These are phyloP conservation scores for Lepus americanus DNA, from an alignment of 2,113 vertebrate genomes.

Conservation along the genomic window DNA sequence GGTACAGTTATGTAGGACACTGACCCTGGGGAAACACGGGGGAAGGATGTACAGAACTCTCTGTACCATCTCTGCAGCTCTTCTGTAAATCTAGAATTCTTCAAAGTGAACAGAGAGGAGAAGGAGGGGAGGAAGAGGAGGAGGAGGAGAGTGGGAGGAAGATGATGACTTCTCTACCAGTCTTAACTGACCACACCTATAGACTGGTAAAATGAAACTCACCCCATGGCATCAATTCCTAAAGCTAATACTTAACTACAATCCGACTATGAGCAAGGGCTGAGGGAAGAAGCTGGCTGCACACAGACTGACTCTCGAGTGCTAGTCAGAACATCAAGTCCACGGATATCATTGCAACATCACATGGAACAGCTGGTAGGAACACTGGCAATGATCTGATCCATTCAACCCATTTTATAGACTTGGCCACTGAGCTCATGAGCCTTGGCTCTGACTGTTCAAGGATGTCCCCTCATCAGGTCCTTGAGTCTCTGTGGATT, in stretches of 20 bases:
- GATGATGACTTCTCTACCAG: neutral
- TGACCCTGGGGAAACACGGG: neutral
- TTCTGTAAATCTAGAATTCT: conserved; percentile 10
- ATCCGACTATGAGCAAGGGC: neutral
- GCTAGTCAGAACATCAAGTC: neutral
- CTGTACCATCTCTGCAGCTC: neutral
- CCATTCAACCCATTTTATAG: neutral
- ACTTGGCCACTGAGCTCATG: neutral
- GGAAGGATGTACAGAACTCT: neutral
- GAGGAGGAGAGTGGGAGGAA: neutral
- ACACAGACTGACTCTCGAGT: neutral
- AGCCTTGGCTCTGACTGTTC: neutral
- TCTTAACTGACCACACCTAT: neutral
- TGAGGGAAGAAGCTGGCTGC: neutral
- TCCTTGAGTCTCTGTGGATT: neutral
- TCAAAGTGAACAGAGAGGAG: neutral
- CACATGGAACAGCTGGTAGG: neutral
- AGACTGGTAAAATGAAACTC: neutral
- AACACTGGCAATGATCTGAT: neutral
- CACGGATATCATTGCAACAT: too few relatives aligned
- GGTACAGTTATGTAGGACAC: neutral
- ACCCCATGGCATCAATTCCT: neutral
- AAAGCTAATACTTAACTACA: neutral
- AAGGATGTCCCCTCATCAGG: neutral
- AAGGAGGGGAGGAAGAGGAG: neutral